These are phyloP conservation scores for Scortum barcoo DNA, from an alignment of 2,113 vertebrate species.

Conservation along the genomic window DNA sequence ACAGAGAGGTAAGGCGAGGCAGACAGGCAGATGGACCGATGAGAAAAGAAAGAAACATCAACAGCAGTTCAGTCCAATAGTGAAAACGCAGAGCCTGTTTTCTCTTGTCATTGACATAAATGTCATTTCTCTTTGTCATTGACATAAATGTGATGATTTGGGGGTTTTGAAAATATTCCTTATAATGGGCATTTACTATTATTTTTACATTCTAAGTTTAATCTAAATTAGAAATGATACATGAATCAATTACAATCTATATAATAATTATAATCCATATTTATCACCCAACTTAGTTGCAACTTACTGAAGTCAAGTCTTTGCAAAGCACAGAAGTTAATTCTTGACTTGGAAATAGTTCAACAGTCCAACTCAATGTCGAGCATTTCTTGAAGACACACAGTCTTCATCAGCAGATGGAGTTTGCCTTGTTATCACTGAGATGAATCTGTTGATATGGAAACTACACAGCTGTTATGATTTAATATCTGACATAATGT, in stretches of 20 bases:
- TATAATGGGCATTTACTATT: neutral
- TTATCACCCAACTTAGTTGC: no score
- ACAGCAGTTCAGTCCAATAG: constrained; percentile 69
- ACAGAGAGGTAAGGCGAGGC: constrained; percentile 21
- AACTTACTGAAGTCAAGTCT: neutral
- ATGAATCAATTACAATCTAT: neutral
- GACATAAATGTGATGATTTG: neutral
- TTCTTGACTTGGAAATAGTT: neutral
- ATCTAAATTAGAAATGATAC: neutral
- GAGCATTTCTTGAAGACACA: neutral
- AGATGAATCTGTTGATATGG: neutral
- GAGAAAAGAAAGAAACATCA: constrained; percentile 1
- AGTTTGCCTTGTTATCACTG: neutral
- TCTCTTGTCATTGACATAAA: no score
- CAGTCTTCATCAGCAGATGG: no score
- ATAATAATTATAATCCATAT: neutral
- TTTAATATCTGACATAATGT: neutral
- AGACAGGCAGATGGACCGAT: constrained; percentile 10
- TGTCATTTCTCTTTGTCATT: no score
- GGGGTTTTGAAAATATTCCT: neutral
- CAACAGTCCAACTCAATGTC: neutral
- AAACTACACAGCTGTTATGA: no score
- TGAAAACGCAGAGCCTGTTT: neutral
- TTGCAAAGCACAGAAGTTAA: neutral
- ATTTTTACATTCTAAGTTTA: neutral